These are phyloP conservation scores for Odontomyia ornata DNA, from an alignment of 2,888 invertebrate genomes.

Conservation along the genomic window DNA sequence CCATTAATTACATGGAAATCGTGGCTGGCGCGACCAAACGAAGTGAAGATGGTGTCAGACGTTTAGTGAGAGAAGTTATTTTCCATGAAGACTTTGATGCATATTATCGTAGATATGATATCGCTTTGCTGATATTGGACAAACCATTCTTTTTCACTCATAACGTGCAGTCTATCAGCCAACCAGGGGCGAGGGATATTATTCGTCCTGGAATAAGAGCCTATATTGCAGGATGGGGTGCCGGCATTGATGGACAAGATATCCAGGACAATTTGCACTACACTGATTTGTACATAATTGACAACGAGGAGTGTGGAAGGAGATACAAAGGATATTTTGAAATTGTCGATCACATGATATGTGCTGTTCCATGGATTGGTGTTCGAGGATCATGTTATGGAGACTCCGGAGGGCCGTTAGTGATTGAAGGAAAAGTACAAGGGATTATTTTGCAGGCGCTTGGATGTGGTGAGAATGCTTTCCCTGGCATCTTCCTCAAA, in stretches of 20 bases:
- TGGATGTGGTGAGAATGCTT: slow-evolving; percentile 61
- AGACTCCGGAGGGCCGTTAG: slow-evolving; percentile 61
- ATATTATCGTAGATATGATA: slow-evolving; percentile 66
- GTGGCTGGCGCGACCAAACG: slow-evolving; percentile 65
- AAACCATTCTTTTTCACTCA: slow-evolving; percentile 62
- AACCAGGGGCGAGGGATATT: too few species aligned
- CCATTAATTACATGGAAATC: not conserved
- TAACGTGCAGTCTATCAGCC: slow-evolving; percentile 59
- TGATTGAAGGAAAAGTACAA: slow-evolving; percentile 55
- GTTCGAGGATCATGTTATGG: slow-evolving; percentile 63
- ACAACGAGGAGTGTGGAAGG: slow-evolving; percentile 61
- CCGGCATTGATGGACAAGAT: slow-evolving; percentile 51
- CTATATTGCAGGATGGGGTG: slow-evolving; percentile 53
- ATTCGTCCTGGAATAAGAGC: slow-evolving; percentile 46
- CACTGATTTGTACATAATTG: slow-evolving; percentile 66
- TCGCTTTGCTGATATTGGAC: slow-evolving; percentile 67
- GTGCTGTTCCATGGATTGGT: slow-evolving; percentile 65
- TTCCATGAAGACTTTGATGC: slow-evolving; percentile 65
- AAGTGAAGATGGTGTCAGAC: slow-evolving; percentile 33
- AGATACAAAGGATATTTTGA: slow-evolving; percentile 63
- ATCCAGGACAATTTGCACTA: slow-evolving; percentile 61
- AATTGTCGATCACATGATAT: slow-evolving; percentile 67
- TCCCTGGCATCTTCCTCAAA: not conserved
- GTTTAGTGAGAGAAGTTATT: slow-evolving; percentile 5
- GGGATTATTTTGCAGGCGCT: slow-evolving; percentile 66